Conservation (phyloP, 2,113 vertebrate genomes). For the Corythaeola cristata region DNA sequence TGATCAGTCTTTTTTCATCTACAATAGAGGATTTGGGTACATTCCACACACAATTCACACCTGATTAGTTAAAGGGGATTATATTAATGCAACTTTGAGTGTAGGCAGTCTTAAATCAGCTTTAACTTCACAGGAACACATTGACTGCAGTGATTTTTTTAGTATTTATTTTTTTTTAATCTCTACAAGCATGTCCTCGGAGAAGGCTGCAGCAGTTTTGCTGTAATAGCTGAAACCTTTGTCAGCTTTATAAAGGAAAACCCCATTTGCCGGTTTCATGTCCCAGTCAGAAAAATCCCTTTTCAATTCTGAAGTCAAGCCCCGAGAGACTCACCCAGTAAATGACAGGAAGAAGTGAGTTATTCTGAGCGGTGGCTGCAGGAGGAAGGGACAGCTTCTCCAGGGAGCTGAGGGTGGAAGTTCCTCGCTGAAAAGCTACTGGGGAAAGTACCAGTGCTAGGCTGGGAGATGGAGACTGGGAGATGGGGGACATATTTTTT, state of each 20-base stretch:
- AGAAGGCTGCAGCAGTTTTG: background rate
- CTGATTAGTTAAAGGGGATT: constrained; percentile 5
- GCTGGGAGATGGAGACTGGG: background rate
- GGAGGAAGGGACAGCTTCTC: background rate
- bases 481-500: background rate
- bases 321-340: background rate
- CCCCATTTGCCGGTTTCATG: accelerated
- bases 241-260: background rate
- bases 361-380: background rate
- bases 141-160: background rate
- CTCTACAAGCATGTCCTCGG: background rate
- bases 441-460: background rate
- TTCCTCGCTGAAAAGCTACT: background rate
- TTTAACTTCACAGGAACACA: background rate
- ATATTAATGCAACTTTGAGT: background rate
- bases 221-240: background rate
- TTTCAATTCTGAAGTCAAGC: background rate
- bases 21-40: background rate
- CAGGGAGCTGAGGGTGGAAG: background rate
- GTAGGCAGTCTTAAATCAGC: background rate
- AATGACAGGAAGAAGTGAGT: background rate
- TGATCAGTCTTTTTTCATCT: background rate
- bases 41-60: background rate
- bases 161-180: background rate
- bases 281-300: background rate